Evolutionary conservation across 2,888 invertebrate genomes (phyloP).

Genomic region (Xestia rhomboidea): DNA sequence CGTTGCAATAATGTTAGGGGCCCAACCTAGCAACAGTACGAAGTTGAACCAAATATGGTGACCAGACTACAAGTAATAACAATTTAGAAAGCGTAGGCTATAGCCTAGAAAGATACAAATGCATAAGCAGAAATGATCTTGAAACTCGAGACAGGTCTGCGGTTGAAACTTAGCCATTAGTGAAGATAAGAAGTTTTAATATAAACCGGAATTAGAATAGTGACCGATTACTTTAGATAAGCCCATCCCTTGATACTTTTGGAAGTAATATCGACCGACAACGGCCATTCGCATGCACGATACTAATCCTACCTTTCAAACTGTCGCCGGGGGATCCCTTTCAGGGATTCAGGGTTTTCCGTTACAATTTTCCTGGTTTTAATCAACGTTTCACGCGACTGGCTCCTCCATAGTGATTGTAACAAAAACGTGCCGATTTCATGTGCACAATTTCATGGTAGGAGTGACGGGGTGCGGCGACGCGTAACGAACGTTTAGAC

Average conservation of each 20-base stretch:
- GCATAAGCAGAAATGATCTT: conserved; percentile 30
- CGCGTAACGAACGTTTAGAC: conserved; percentile 57
- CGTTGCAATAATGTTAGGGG: background rate
- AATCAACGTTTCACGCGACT: conserved; percentile 43
- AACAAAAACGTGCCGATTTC: conserved; percentile 53
- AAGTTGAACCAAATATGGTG: conserved; percentile 22
- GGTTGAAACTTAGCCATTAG: conserved; percentile 31
- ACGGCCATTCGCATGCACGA: conserved; percentile 17
- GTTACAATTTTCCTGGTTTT: conserved; percentile 33
- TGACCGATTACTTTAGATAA: conserved; percentile 25
- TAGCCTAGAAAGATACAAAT: conserved; percentile 23
- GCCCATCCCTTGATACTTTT: conserved; percentile 19
- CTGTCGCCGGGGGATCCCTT: conserved; percentile 28
- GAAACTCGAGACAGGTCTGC: conserved; percentile 36
- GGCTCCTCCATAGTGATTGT: conserved; percentile 14
- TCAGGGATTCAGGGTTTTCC: conserved; percentile 14
- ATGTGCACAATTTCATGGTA: conserved; percentile 64
- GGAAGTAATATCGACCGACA: conserved; percentile 21
- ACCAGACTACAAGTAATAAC: conserved; percentile 19
- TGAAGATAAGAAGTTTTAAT: conserved; percentile 17
- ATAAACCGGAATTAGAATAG: conserved; percentile 21
- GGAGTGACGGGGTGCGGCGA: conserved; percentile 48
- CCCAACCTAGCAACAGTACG: background rate
- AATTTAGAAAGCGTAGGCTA: conserved; percentile 40
- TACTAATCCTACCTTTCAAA: conserved; percentile 33